Conservation (phyloP, 2,797 vertebrate species). For the Ptychobarbus kaznakovi region DNA sequence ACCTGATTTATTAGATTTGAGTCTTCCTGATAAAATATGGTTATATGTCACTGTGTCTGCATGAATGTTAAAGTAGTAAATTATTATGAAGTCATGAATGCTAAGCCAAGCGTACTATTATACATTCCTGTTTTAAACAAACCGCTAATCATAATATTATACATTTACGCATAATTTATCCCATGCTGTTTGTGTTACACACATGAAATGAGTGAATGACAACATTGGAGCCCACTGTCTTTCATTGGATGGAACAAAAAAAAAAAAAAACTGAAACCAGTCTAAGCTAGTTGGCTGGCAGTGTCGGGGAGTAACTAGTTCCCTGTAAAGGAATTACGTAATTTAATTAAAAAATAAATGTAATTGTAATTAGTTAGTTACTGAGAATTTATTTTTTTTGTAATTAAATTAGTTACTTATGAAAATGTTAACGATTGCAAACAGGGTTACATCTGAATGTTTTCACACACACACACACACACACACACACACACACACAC, state of each 20-base stretch:
- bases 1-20: slow-evolving; percentile 41
- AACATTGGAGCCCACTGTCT: neutral
- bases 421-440: too few relatives aligned
- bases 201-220: neutral
- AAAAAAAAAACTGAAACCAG: neutral
- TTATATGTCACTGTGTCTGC: neutral
- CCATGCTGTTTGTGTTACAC: neutral
- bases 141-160: neutral
- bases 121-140: neutral
- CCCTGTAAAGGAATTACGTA: too few relatives aligned
- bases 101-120: neutral
- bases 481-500: too few relatives aligned
- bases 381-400: too few relatives aligned
- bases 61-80: slow-evolving; percentile 1
- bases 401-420: too few relatives aligned
- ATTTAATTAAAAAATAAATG: too few relatives aligned
- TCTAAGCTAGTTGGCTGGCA: too few relatives aligned
- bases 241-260: neutral
- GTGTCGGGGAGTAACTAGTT: too few relatives aligned
- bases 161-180: slow-evolving; percentile 3
- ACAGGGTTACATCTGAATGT: too few relatives aligned
- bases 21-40: slow-evolving; percentile 9
- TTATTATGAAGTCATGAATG: neutral
- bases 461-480: too few relatives aligned
- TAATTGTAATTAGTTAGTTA: too few relatives aligned